Base-by-base conservation (phyloP, 2,888 invertebrate species). In the Thymelicus lineola region DNA sequence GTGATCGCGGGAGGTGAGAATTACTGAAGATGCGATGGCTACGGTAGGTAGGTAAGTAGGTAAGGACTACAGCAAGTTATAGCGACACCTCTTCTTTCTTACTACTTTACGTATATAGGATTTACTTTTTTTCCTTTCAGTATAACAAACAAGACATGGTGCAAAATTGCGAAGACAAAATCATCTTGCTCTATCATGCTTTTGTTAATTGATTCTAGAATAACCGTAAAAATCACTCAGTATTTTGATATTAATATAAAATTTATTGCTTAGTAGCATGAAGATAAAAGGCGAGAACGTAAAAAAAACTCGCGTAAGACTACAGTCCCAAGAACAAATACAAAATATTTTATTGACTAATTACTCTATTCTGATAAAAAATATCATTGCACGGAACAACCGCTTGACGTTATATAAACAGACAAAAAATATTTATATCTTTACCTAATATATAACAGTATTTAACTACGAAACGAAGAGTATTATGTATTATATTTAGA, bases 361-460 rank as follows among this genome's bases (percentile, higher is more conserved):
- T 53, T 53, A 53, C 20, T 53, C 53, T 53, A 53, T 28, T 53
- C 20, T 53, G 53, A 20, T 53, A 12, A 53, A 53, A 53, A 53
- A 53, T 53, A 53, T 53, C 53, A 53, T 53, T 50, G 0, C 7
- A 17, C 48, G 15, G 6, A 7, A 17, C 48, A 50, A 50, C 15
- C 14, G 48, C 7, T 42, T 12, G 48, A 20, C 7, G 50, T 81
- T 72, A 35, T 60, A 50, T 7, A n/a, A 48, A n/a, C 15, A 42
- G 48, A 15, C 15, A 15, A 17, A 50, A 53, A 53, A 53, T 53
- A 53, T 17, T 17, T 50, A 50, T 53, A 53, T 20, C 53, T 53
- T 53, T 53, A 53, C 20, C 53, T 20, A 53, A 28, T 28, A 28
- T 1, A 7, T 50, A 48, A 9, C n/a, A 42, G 42, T 15, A 17